phyloP scores from a whole-genome alignment of 2,888 invertebrate species.

The Stenodera caucasica region DNA sequence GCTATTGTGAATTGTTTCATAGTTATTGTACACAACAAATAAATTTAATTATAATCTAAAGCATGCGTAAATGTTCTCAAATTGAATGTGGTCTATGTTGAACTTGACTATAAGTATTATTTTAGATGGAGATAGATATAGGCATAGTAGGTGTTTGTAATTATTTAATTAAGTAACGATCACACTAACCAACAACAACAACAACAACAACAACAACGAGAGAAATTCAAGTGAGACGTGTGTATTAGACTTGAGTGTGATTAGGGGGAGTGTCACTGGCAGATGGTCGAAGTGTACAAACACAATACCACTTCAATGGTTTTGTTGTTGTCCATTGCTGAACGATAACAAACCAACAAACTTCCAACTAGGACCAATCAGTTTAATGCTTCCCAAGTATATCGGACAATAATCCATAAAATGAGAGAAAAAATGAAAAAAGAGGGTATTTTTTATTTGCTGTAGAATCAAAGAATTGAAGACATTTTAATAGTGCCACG shows the following conservation, averaged over 20 bases:
- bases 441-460: no score
- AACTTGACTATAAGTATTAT: no score
- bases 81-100: slow-evolving; percentile 48
- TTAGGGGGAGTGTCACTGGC: slow-evolving; percentile 2
- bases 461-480: background rate
- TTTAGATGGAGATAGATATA: slow-evolving; percentile 12
- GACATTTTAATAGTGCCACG: background rate
- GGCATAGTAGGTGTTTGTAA: slow-evolving; percentile 43
- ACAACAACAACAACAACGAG: background rate
- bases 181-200: slow-evolving; percentile 35
- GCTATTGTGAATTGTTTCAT: slow-evolving; percentile 21
- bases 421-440: no score
- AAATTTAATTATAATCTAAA: slow-evolving; percentile 34
- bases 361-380: slow-evolving; percentile 3
- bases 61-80: slow-evolving; percentile 24
- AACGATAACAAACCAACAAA: slow-evolving; percentile 4
- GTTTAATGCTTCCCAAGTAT: background rate
- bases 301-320: background rate
- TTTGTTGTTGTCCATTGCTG: background rate
- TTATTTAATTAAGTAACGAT: slow-evolving; percentile 49
- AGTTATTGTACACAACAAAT: slow-evolving; percentile 4
- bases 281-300: slow-evolving; percentile 2
- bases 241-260: slow-evolving; percentile 7
- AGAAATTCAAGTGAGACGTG: background rate
- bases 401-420: background rate